A percentile compares a stretch with the other conserved stretches of the same genome.
Conservation (phyloP, 2,113 vertebrate species). For the Proteles cristata region DNA sequence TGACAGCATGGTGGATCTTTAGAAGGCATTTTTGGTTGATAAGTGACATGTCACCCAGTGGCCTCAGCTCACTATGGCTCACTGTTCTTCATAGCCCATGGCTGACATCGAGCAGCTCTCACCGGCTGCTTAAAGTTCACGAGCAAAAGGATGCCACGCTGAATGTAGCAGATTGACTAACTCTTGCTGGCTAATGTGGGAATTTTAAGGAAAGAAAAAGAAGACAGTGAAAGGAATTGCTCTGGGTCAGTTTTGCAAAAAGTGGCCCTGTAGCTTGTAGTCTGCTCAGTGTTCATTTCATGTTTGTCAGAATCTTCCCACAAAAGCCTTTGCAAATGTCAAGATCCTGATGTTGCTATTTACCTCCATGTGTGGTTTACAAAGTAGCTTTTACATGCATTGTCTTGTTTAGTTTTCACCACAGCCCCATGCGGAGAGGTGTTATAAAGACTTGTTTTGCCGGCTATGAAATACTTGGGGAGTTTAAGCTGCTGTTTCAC, state of each 20-base stretch:
- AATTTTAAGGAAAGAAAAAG: neutral
- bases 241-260: neutral
- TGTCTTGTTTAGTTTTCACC: neutral
- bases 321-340: neutral
- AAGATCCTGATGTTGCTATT: neutral
- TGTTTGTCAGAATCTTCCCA: neutral
- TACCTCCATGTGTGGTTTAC: neutral
- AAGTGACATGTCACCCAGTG: neutral
- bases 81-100: neutral
- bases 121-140: neutral
- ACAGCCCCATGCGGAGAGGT: neutral
- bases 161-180: neutral
- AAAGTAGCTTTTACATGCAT: neutral
- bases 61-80: neutral
- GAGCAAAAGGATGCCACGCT: slow-evolving; percentile 35
- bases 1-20: neutral
- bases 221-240: neutral
- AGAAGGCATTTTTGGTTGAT: neutral
- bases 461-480: neutral
- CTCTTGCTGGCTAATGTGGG: neutral
- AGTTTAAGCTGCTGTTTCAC: neutral
- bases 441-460: neutral
- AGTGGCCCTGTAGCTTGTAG: neutral
- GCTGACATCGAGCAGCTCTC: neutral
- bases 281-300: neutral